Evolutionary conservation across 2,888 invertebrate species (phyloP).

Genomic region (Pristionchus maxplancki): DNA sequence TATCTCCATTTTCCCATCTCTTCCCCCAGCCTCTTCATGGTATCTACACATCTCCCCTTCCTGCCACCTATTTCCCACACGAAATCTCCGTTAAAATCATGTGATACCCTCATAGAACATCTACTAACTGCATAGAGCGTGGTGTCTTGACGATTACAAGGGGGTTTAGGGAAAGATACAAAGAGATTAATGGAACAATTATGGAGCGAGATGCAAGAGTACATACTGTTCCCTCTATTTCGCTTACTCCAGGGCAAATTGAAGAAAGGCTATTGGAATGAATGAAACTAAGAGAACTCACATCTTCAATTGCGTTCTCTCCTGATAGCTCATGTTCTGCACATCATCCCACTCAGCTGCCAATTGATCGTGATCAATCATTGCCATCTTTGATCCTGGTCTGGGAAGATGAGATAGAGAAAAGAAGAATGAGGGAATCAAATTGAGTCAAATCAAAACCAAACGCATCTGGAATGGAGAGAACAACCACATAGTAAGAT

Average conservation of each 20-base stretch:
- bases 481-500: too few relatives aligned
- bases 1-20: background rate
- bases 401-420: background rate
- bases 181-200: slow-evolving; percentile 28
- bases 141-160: background rate
- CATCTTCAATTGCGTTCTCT: slow-evolving; percentile 87
- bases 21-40: background rate
- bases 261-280: background rate
- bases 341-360: slow-evolving; percentile 95
- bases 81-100: background rate
- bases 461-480: too few relatives aligned
- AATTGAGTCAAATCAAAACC: too few relatives aligned
- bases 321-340: slow-evolving; percentile 95
- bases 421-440: background rate
- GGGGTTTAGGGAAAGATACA: background rate
- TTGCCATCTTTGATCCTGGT: background rate
- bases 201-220: background rate
- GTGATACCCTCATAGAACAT: background rate
- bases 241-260: background rate
- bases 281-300: slow-evolving; percentile 49
- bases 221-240: background rate
- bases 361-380: slow-evolving; percentile 90
- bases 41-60: background rate
- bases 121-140: background rate
- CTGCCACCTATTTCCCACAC: background rate